phyloP scores from a whole-genome alignment of 1,140 invertebrate species.

The Trichonephila clavipes region DNA sequence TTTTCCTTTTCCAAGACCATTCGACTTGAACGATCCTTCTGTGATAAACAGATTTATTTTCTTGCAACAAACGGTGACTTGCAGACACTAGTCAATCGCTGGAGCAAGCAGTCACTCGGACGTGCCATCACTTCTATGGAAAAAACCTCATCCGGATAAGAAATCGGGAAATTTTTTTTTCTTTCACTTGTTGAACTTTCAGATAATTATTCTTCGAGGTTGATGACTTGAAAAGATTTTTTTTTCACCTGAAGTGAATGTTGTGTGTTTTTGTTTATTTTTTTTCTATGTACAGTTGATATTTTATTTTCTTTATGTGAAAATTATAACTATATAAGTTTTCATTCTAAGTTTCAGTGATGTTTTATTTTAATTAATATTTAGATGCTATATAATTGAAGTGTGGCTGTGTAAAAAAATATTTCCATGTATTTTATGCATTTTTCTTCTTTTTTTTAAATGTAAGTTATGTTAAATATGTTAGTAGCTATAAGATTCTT shows the following conservation, averaged over 20 bases:
- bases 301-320: constrained; percentile 37
- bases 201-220: constrained; percentile 50
- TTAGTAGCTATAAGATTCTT: too few species aligned
- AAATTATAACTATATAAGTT: background rate
- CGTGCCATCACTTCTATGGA: constrained; percentile 63
- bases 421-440: too few species aligned
- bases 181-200: constrained; percentile 62
- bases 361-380: background rate
- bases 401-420: background rate
- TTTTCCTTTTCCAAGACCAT: constrained; percentile 35
- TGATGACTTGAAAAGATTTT: constrained; percentile 14
- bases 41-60: constrained; percentile 77
- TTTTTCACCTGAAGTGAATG: background rate
- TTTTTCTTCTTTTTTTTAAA: too few species aligned
- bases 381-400: background rate
- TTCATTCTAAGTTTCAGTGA: background rate
- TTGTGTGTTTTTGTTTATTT: constrained; percentile 34
- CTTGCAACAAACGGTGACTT: constrained; percentile 67
- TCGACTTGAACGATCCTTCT: constrained; percentile 59
- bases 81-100: constrained; percentile 69
- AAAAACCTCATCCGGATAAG: constrained; percentile 2
- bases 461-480: too few species aligned
- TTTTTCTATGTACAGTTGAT: constrained; percentile 38
- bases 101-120: constrained; percentile 46
- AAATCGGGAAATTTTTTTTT: background rate